Base-by-base conservation (phyloP, 2,113 vertebrate genomes). In the Muntiacus reevesi region DNA sequence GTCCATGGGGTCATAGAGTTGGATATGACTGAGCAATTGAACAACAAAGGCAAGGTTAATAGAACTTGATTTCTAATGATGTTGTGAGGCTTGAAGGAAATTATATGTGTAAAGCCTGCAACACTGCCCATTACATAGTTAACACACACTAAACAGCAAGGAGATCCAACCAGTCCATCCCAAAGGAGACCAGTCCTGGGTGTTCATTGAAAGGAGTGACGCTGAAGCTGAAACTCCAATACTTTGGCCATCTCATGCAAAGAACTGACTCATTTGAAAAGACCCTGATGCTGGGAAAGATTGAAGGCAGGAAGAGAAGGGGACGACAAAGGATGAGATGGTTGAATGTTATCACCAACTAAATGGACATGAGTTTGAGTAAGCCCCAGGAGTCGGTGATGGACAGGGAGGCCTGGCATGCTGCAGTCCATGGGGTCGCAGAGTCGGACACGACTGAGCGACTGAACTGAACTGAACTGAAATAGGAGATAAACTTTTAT, bases 381-480 rank as follows among this genome's bases (percentile, higher is more conserved):
- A 40, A 71, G n/a, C 19, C 23, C 10, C 1, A 0, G 67, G n/a
- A 71, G n/a, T 36, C 23, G 67, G 67, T 71, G 67, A 12, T 36
- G 67, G 67, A 71, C 10, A 23, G n/a, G n/a, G 67, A 71, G 19
- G 17, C 19, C n/a, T 71, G 19, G 10, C 0, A 0, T 71, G 19
- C n/a, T 23, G 19, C 2, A 1, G 19, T 71, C 19, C 67, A 40
- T 71, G 67, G 10, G 19, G 36, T 23, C 21, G 10, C 67, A 40
- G n/a, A 71, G 67, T 71, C 0, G 2, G 19, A 40, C n/a, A 71
- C 0, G 4, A 40, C 19, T 40, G 67, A 40, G 19, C 0, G 4
- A 67, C 33, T 67, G 16, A 71, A 71, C 67, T 71, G 33, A 67
- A 67, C 64, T 67, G 67, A 71, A 40, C 4, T 71, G 67, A 40